These are phyloP conservation scores for Vanessa tameamea DNA, from an alignment of 1,140 invertebrate genomes.

Conservation along the genomic window DNA sequence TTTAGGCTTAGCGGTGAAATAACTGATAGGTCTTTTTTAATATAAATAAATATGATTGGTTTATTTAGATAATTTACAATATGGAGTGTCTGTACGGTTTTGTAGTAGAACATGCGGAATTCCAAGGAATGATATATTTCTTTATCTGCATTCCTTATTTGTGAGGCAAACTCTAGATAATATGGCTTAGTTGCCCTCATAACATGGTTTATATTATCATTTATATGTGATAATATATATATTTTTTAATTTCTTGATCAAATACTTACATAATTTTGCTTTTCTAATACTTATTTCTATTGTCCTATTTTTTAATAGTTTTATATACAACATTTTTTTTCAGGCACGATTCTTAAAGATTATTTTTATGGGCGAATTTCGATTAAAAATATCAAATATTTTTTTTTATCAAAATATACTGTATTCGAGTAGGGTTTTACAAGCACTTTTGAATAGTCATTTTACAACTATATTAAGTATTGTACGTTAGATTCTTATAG, in stretches of 20 bases:
- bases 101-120: constrained; percentile 3
- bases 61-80: neutral
- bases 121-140: constrained; percentile 20
- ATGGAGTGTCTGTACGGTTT: neutral
- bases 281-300: neutral
- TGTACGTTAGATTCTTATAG: no score
- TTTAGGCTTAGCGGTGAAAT: no score
- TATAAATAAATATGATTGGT: no score
- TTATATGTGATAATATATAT: constrained; percentile 24
- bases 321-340: no score
- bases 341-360: no score
- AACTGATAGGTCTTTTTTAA: no score
- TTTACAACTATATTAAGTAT: no score
- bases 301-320: neutral
- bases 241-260: constrained; percentile 12
- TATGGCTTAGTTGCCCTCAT: constrained; percentile 27
- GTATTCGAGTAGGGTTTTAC: no score
- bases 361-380: no score
- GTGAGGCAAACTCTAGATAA: constrained; percentile 26
- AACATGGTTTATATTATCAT: constrained; percentile 27
- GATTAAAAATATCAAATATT: no score
- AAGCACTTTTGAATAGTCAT: no score
- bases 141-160: constrained; percentile 32
- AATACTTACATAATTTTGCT: constrained; percentile 4
- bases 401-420: no score